Percentiles rank a stretch among this genome's conserved stretches.
These are phyloP conservation scores for Mus spicilegus DNA, from an alignment of 2,113 vertebrate species.

Conservation along the genomic window DNA sequence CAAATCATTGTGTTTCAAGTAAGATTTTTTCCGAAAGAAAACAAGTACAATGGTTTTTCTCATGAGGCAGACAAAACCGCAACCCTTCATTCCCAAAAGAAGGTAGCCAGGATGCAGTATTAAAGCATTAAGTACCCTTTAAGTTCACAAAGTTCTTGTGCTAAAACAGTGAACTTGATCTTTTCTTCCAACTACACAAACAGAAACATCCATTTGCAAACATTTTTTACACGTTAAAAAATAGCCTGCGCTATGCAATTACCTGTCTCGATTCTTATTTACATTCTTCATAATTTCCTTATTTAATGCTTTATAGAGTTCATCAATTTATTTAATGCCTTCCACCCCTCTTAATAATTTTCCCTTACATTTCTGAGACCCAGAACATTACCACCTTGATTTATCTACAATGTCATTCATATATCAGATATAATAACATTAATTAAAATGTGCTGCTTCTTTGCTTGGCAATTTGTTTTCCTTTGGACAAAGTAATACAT, in stretches of 20 bases:
- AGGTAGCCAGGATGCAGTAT: neutral
- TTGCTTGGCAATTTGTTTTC: neutral
- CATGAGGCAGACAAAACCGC: conserved; percentile 21
- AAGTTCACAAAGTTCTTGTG: conserved; percentile 63
- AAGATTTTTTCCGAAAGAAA: conserved; percentile 67
- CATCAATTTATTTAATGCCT: conserved; percentile 32
- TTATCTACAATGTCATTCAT: neutral
- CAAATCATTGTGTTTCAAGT: conserved; percentile 74
- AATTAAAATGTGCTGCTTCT: conserved; percentile 50
- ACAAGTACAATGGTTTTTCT: conserved; percentile 57
- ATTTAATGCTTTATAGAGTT: conserved; percentile 36
- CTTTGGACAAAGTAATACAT: conserved; percentile 36
- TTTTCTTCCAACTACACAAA: conserved; percentile 73
- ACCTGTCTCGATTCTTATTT: conserved; percentile 48
- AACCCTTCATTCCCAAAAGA: neutral
- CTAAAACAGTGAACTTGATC: conserved; percentile 62
- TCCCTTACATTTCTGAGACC: conserved; percentile 57
- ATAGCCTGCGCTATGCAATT: conserved; percentile 39
- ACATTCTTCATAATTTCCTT: conserved; percentile 52
- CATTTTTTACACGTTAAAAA: conserved; percentile 65
- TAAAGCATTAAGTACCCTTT: conserved; percentile 10
- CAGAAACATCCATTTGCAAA: conserved; percentile 66
- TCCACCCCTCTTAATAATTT: conserved; percentile 38
- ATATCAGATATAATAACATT: conserved; percentile 49
- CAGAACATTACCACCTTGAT: conserved; percentile 31